Percentiles rank a stretch among this genome's conserved stretches.
Evolutionary conservation across 1,140 invertebrate genomes (phyloP).

Genomic region (Ganaspis sp.): DNA sequence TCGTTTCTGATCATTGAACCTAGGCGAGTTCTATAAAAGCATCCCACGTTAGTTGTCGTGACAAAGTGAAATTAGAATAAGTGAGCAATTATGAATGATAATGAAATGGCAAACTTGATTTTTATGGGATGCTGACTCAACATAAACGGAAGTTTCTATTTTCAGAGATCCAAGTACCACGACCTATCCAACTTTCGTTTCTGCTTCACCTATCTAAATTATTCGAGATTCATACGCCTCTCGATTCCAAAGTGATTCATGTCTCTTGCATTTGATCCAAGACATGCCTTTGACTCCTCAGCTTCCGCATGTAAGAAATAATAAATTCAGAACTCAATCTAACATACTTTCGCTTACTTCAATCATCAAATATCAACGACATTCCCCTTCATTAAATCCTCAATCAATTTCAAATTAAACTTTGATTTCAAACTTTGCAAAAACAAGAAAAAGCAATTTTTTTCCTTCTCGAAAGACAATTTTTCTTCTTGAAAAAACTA

Average conservation of each 20-base stretch:
- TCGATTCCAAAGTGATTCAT: conserved; percentile 12
- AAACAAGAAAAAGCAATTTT: no score
- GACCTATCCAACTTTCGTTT: conserved; percentile 27
- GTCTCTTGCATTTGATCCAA: not conserved
- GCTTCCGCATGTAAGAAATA: conserved; percentile 12
- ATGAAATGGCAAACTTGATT: not conserved
- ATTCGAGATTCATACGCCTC: conserved; percentile 8
- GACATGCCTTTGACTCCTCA: conserved; percentile 8
- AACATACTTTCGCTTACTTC: conserved; percentile 5
- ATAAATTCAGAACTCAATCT: not conserved
- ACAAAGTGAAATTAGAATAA: conserved; percentile 4
- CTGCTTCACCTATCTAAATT: conserved; percentile 12
- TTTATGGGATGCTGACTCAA: conserved; percentile 14
- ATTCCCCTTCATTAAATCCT: not conserved
- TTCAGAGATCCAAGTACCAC: not conserved
- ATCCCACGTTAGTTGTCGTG: not conserved
- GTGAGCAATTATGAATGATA: conserved; percentile 16
- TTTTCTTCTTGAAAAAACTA: no score
- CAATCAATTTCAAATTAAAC: not conserved
- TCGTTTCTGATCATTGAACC: not conserved
- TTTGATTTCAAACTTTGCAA: no score
- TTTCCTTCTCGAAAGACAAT: no score
- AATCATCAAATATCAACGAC: not conserved
- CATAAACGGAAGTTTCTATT: conserved; percentile 18
- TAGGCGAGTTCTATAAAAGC: not conserved